phyloP scores from a whole-genome alignment of 2,113 vertebrate species.

The Sylvilagus bachmani region DNA sequence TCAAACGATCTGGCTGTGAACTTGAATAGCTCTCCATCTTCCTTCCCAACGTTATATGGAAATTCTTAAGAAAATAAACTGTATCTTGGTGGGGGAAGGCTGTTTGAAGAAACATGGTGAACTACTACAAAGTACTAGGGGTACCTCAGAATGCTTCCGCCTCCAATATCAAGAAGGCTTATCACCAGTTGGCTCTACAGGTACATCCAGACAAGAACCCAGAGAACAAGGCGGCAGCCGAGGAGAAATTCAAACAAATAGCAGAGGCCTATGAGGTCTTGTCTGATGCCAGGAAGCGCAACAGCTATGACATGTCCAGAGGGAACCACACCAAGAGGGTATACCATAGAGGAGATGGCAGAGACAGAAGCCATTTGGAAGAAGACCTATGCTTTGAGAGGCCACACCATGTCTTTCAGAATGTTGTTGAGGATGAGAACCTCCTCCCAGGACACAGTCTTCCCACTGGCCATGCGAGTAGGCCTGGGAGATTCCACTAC shows the following conservation, averaged over 20 bases:
- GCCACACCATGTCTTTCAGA: slow-evolving; percentile 38
- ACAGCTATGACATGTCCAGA: slow-evolving; percentile 54
- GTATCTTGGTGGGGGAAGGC: neutral
- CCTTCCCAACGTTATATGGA: slow-evolving; percentile 53
- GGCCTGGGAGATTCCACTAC: slow-evolving; percentile 41
- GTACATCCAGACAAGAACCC: slow-evolving; percentile 92
- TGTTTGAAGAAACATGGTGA: slow-evolving; percentile 85
- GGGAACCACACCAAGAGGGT: slow-evolving; percentile 41
- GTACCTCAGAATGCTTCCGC: slow-evolving; percentile 85
- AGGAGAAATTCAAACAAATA: slow-evolving; percentile 91
- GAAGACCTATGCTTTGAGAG: slow-evolving; percentile 7
- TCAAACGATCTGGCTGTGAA: neutral
- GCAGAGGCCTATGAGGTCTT: slow-evolving; percentile 91
- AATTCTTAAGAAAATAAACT: slow-evolving; percentile 52
- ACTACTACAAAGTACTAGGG: slow-evolving; percentile 89
- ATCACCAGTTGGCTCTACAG: slow-evolving; percentile 89
- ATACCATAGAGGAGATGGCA: neutral
- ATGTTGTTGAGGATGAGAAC: slow-evolving; percentile 56
- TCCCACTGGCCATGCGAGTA: neutral
- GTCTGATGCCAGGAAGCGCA: slow-evolving; percentile 83
- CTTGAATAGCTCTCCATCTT: neutral
- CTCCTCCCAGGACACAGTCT: slow-evolving; percentile 68
- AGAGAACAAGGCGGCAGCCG: slow-evolving; percentile 88
- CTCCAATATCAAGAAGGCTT: slow-evolving; percentile 90
- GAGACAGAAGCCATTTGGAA: neutral